Base-by-base conservation (phyloP, 2,888 invertebrate genomes). In the Drosophila acutilabella region DNA sequence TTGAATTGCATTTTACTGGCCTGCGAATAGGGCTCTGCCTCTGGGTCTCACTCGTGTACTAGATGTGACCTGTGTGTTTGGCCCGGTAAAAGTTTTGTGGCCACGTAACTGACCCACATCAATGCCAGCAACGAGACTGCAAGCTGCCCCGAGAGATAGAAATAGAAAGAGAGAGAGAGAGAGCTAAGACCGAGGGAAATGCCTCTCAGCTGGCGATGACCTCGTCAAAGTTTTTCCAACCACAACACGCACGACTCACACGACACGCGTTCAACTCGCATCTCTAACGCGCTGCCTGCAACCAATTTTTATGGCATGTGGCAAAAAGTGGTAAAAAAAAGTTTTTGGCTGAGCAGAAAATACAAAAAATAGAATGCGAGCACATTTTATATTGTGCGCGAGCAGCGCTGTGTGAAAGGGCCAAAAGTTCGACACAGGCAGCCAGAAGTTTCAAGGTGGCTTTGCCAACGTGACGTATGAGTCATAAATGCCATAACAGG, bases 81-180 rank as follows among this genome's bases (percentile, higher is more conserved):
- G 52, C 60, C 61, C 52, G 47, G 44, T 71, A 59, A 80, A 64
- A 64, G 59, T 70, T 80, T 71, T 56, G 74, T 57, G 87, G 75
- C 72, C 81, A 78, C 74, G 74, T 65, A 78, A 78, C 80, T 84
- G 84, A 88, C 84, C 88, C 83, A 84, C 79, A 83, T 88, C 75
- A 57, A 44, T 48, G 54, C 48, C 52, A 26, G 14, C 52, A 52
- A 30, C 36, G 48, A 54, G 62, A 44, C 23, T 33, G 59, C 51
- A 57, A 18, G 18, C n/a, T 11, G 11, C 20, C 14, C n/a, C 13
- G 51, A 40, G 30, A 33, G n/a, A 48, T 50, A 57, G 47, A 26
- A 23, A 53, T 40, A 41, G 38, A 14, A 45, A 30, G 13, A 36
- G 18, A 44, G 53, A 53, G 3, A 33, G 30, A 14, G 26, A 36